These are phyloP conservation scores for Beaufortia kweichowensis DNA, from an alignment of 2,113 vertebrate genomes.

Conservation along the genomic window DNA sequence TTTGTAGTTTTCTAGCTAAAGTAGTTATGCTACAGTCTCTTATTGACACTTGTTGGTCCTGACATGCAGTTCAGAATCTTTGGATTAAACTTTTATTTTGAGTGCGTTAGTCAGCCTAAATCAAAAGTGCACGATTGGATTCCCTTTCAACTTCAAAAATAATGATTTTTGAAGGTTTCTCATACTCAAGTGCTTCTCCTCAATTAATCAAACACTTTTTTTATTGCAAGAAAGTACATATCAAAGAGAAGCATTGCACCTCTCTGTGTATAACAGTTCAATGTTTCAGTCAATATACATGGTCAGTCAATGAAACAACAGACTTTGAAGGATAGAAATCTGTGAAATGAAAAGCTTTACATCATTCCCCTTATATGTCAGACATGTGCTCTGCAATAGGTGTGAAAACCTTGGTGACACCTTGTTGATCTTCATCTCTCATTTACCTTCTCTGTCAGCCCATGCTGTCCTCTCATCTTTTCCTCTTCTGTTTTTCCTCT, in stretches of 20 bases:
- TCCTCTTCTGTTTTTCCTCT: background rate
- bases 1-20: background rate
- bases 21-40: background rate
- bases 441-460: background rate
- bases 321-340: conserved; percentile 33
- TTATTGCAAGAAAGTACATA: conserved; percentile 17
- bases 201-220: conserved; percentile 36
- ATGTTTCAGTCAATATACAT: conserved; percentile 36
- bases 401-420: too few relatives aligned
- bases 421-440: background rate
- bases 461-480: background rate
- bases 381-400: background rate
- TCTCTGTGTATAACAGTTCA: conserved; percentile 17
- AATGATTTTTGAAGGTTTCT: conserved; percentile 18
- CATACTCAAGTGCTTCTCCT: background rate
- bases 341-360: conserved; percentile 22
- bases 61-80: background rate
- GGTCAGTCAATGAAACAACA: conserved; percentile 36
- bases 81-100: background rate
- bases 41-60: background rate
- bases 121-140: background rate
- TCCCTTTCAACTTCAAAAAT: conserved; percentile 35
- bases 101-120: background rate
- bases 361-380: conserved; percentile 30
- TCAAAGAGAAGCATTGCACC: conserved; percentile 27